Conservation (phyloP, 2,113 vertebrate species). For the Zosterops japonicus region DNA sequence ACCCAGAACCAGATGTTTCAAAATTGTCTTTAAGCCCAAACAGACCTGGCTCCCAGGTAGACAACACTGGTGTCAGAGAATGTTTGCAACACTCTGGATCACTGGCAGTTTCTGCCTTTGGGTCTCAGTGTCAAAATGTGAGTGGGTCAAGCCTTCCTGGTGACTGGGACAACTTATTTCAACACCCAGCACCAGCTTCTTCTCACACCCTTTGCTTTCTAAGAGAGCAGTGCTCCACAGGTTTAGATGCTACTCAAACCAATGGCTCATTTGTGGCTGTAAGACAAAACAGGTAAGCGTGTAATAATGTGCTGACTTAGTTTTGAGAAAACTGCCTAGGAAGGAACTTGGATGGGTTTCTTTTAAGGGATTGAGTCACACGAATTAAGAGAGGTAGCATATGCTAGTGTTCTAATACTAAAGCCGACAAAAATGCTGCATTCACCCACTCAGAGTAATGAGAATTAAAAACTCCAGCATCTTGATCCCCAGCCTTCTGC, state of each 20-base stretch:
- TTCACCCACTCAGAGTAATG: conserved; percentile 28
- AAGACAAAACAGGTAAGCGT: neutral
- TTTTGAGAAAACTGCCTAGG: neutral
- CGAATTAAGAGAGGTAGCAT: conserved; percentile 45
- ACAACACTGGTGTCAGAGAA: fast-evolving
- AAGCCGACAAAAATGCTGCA: conserved; percentile 17
- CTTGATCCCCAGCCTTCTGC: neutral
- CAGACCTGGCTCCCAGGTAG: neutral
- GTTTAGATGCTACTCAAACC: neutral
- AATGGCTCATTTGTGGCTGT: neutral
- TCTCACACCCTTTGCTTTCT: neutral
- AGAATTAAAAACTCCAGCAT: neutral
- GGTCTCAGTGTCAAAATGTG: neutral
- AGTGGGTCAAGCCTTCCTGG: neutral
- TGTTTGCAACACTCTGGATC: neutral
- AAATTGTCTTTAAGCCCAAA: neutral
- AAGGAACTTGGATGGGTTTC: conserved; percentile 24
- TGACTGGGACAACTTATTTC: neutral
- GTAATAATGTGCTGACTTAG: neutral
- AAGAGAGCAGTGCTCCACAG: neutral
- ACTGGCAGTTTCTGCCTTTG: neutral
- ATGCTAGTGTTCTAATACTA: conserved; percentile 45
- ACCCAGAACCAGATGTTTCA: neutral
- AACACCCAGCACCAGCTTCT: neutral
- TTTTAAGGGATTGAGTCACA: conserved; percentile 3